Conservation (phyloP, 2,888 invertebrate genomes). For the Hypomecis atomaria region DNA sequence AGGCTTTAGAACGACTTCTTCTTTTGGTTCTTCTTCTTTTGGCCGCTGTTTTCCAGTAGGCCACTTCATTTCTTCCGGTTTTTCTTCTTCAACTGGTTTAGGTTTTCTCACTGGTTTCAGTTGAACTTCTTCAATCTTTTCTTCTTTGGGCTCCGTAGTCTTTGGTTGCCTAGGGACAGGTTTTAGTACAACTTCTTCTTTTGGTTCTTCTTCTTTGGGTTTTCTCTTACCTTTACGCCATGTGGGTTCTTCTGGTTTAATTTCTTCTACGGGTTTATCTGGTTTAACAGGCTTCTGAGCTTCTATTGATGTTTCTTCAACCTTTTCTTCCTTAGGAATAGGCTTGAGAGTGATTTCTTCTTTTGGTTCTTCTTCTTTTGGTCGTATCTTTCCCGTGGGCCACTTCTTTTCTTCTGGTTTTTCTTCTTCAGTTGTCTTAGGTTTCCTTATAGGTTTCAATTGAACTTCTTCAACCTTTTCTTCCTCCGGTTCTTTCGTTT, state of each 20-base stretch:
- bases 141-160: conserved; percentile 49
- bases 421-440: conserved; percentile 30
- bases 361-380: conserved; percentile 40
- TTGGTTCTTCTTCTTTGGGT: conserved; percentile 52
- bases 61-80: conserved; percentile 50
- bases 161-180: conserved; percentile 53
- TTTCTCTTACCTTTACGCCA: conserved; percentile 40
- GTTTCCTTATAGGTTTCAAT: conserved; percentile 41
- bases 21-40: conserved; percentile 41
- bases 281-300: conserved; percentile 58
- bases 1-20: conserved; percentile 55
- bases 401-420: conserved; percentile 47
- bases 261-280: conserved; percentile 61
- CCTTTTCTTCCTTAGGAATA: conserved; percentile 52
- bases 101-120: conserved; percentile 53
- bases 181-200: conserved; percentile 56
- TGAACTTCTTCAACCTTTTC: conserved; percentile 65
- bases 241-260: conserved; percentile 46
- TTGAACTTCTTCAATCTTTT: conserved; percentile 51
- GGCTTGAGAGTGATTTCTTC: conserved; percentile 47
- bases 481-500: conserved; percentile 57
- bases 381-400: conserved; percentile 48
- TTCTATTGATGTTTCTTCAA: conserved; percentile 51
- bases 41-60: conserved; percentile 58
- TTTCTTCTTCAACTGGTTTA: conserved; percentile 52